Evolutionary conservation across 2,797 vertebrate species (phyloP), one percentile per base, ranked within the genome.

Genomic region (Mus caroli): DNA sequence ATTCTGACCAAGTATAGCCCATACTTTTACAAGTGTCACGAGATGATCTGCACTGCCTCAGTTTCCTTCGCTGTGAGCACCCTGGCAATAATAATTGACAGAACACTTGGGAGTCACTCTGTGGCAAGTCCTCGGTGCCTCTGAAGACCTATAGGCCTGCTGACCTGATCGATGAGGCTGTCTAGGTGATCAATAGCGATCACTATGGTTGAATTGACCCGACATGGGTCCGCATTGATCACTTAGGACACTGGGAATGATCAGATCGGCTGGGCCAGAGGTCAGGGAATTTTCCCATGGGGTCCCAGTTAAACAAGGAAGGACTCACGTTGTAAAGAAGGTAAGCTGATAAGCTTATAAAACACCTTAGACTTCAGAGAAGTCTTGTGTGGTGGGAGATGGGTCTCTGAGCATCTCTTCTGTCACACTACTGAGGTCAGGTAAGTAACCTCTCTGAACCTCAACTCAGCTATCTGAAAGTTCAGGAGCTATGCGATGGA

Each of bases 161-260:
- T 97, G 97, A 97, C 91, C 96, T n/a, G 9, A 92, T 97, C 60
- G 10, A 98, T 94, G 71, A 56, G 76, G 56, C 96, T 94, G 95
- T 95, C 93, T 62, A 91, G 71, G 80, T 1, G 1, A 94, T 97
- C 97, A 34, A 96, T 97, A 96, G 86, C 78, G 97, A 97, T 96
- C 96, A 76, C 92, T 90, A 67, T 31, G 15, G 94, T 77, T 26
- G 95, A 90, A 97, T 92, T 97, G 97, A 97, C 96, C 92, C 0
- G 19, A 96, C 94, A 60, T 14, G 62, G 88, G 89, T 78, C 86
- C 34, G 40, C 92, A 97, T 95, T 79, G 97, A 97, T 97, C 96
- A 93, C 69, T 69, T 90, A 87, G 90, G 93, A 95, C 85, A 92
- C 60, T 60, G 86, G 94, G 86, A 82, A 89, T 28, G 67, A 94